Percentiles rank a stretch among this genome's conserved stretches.
Conservation (phyloP, 2,797 vertebrate genomes). For the Arrhamphus sclerolepis region DNA sequence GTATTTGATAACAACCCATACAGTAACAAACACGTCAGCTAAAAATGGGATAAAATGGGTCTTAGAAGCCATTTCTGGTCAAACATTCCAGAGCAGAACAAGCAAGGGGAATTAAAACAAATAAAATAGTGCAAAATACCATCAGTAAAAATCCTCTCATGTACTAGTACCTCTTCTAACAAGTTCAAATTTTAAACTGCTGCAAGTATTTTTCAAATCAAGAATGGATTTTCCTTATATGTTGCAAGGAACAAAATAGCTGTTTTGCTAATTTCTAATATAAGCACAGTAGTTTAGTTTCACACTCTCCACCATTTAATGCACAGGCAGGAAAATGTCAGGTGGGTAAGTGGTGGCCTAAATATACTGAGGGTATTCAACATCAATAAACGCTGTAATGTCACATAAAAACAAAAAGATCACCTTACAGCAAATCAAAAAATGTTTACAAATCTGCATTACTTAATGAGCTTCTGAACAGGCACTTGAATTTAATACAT, state of each 20-base stretch:
- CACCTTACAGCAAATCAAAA: conserved; percentile 53
- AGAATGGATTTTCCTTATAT: too few relatives aligned
- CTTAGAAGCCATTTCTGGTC: not conserved
- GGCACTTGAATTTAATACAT: conserved; percentile 79
- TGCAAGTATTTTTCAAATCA: not conserved
- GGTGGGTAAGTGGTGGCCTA: conserved; percentile 1
- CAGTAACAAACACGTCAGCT: not conserved
- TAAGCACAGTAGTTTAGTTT: too few relatives aligned
- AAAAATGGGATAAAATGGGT: not conserved
- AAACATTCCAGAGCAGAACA: conserved; percentile 11
- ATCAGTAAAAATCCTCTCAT: conserved; percentile 15
- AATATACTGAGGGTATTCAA: conserved; percentile 19
- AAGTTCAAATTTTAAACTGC: conserved; percentile 4
- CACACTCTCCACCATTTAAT: not conserved
- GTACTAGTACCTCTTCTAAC: conserved; percentile 4
- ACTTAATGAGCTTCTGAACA: conserved; percentile 51
- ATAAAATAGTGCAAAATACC: conserved; percentile 4
- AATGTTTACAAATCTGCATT: conserved; percentile 72
- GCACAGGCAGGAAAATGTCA: conserved; percentile 5
- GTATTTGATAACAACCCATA: not conserved
- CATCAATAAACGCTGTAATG: conserved; percentile 19
- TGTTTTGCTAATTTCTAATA: too few relatives aligned
- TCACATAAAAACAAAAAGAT: conserved; percentile 42
- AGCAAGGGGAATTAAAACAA: conserved; percentile 1
- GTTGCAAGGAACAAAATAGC: too few relatives aligned